Percentiles rank a stretch among this genome's conserved stretches.
Conservation (phyloP, 1,140 invertebrate genomes). For the Zaprionus kolodkinae region DNA sequence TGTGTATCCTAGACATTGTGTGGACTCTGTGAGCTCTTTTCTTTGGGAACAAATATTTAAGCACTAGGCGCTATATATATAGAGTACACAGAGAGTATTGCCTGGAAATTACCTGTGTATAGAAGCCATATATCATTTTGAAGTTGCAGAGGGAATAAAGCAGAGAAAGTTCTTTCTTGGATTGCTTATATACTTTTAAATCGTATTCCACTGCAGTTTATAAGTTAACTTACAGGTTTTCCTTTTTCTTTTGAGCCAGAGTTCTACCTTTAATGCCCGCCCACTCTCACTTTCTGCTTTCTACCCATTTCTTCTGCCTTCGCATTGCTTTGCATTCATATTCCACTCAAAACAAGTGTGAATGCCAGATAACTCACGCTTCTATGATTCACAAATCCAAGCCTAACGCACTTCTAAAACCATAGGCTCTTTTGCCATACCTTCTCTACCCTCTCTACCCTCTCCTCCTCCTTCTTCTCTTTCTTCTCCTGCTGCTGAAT, state of each 20-base stretch:
- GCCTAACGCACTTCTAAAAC: conserved; percentile 19
- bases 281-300: neutral
- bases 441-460: conserved; percentile 3
- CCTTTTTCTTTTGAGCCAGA: too few relatives aligned
- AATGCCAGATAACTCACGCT: conserved; percentile 23
- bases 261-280: neutral
- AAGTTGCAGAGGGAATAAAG: neutral
- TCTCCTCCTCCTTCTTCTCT: neutral
- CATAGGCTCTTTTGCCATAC: conserved; percentile 4
- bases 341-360: conserved; percentile 19
- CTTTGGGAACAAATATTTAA: neutral
- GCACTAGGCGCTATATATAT: neutral
- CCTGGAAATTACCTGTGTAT: neutral
- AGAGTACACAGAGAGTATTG: neutral
- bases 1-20: conserved; percentile 21
- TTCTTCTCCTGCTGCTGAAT: neutral
- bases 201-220: neutral
- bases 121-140: neutral
- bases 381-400: conserved; percentile 9
- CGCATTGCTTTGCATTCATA: neutral
- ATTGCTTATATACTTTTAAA: neutral
- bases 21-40: conserved; percentile 6
- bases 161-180: neutral
- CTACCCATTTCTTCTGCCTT: neutral
- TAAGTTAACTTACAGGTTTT: neutral